Conservation (phyloP, 1,140 invertebrate genomes). For the Sminthurinus signatus region DNA sequence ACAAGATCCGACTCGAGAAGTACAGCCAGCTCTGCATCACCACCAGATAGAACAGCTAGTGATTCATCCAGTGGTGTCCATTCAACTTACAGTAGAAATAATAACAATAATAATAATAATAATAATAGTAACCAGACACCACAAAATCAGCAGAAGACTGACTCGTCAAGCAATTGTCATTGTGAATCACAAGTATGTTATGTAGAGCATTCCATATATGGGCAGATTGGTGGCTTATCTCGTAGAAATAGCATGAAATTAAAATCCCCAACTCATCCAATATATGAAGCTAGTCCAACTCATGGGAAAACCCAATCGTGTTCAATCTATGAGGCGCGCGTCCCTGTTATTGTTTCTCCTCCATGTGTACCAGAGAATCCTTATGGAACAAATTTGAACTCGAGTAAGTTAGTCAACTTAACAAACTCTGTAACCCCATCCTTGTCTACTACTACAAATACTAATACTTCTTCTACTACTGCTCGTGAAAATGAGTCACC, state of each 20-base stretch:
- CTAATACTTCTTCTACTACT: neutral
- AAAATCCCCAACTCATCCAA: slow-evolving; percentile 9
- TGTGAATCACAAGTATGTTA: slow-evolving; percentile 7
- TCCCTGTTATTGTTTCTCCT: neutral
- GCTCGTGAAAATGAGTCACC: too few relatives aligned
- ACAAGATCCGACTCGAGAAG: slow-evolving; percentile 21
- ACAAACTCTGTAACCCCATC: neutral
- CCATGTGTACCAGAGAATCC: slow-evolving; percentile 1
- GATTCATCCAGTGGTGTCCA: slow-evolving; percentile 32
- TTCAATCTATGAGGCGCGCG: slow-evolving; percentile 11
- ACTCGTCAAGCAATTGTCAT: neutral
- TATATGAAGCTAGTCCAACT: slow-evolving; percentile 20
- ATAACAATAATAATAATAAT: slow-evolving; percentile 5
- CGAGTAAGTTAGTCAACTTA: slow-evolving; percentile 5
- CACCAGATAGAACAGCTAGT: slow-evolving; percentile 29
- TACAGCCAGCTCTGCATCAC: slow-evolving; percentile 24
- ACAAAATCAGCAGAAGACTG: slow-evolving; percentile 7
- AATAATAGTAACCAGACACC: slow-evolving; percentile 11
- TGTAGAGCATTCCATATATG: slow-evolving; percentile 2
- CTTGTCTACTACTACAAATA: neutral
- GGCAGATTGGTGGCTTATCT: slow-evolving; percentile 4
- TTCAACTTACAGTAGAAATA: slow-evolving; percentile 12
- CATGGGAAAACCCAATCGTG: slow-evolving; percentile 3
- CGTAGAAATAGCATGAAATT: slow-evolving; percentile 10
- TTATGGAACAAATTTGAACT: slow-evolving; percentile 3